Conservation (phyloP, 2,113 vertebrate species). For the Erythrolamprus reginae region DNA sequence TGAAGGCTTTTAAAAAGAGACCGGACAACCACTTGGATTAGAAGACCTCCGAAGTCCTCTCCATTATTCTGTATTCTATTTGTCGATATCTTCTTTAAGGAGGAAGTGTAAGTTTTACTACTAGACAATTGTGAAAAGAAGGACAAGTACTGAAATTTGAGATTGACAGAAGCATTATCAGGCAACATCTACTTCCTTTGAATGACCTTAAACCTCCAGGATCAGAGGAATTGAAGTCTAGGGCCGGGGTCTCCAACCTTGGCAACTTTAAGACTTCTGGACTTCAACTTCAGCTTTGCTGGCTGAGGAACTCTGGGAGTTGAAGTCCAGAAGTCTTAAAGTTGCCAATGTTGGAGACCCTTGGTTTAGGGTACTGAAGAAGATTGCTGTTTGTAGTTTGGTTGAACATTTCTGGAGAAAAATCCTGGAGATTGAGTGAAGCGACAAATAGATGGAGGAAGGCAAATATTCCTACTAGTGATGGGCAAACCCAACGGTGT, state of each 20-base stretch:
- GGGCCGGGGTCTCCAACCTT: neutral
- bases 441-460: neutral
- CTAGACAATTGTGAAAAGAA: neutral
- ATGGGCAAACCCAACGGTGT: too few relatives aligned
- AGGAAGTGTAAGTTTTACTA: neutral
- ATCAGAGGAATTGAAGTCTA: neutral
- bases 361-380: neutral
- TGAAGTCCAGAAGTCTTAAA: too few relatives aligned
- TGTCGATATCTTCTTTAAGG: neutral
- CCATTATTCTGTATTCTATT: neutral
- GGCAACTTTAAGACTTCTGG: too few relatives aligned
- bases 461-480: neutral
- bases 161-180: neutral
- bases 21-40: neutral
- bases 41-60: neutral
- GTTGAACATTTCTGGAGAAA: neutral
- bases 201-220: neutral
- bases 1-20: neutral
- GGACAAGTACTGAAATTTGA: neutral
- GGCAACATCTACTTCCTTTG: neutral
- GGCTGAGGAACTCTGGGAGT: too few relatives aligned
- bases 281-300: too few relatives aligned
- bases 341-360: too few relatives aligned
- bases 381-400: neutral
- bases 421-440: neutral